Evolutionary conservation across 2,888 invertebrate species (phyloP), one percentile per base, ranked within the genome.

Genomic region (Epistrophe grossulariae): DNA sequence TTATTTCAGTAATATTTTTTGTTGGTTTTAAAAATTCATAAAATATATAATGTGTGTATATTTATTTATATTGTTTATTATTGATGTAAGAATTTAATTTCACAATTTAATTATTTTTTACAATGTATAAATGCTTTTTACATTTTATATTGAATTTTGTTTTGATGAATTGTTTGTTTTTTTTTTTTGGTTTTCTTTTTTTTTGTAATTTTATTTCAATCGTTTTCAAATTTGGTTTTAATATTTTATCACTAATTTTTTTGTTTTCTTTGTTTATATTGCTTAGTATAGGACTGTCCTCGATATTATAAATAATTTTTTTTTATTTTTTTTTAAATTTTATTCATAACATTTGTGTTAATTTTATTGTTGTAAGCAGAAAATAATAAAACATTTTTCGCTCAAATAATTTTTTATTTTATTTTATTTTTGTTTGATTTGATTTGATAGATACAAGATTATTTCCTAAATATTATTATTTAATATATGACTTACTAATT

Each of bases 41-140:
- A 85, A 85, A 81, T 85, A 85, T 79, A 71, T 74, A 50, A 68
- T 50, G 68, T 68, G 3, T 68, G 68, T 68, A 68, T 68, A 68
- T 66, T 40, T 28, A 45, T 66, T 45, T 50, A 52, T 52, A 17
- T 48, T 66, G 8, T 50, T 68, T 66, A 68, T 48, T 79, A 76
- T 80, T 76, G 84, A 79, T 79, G 74, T 79, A 48, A 59, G 57
- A 72, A 45, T 68, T 66, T 79, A 64, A 60, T 70, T 45, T 57
- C 55, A 50, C 68, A 68, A 28, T 40, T 79, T 79, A 73, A n/a
- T 70, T 64, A 73, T 84, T 72, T n/a, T 83, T 88, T 88, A 83
- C 79, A 84, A 83, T 79, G 72, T 83, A 83, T 83, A 84, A 79
- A 85, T 85, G 78, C 78, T 85, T 85, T 85, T 85, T 85, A 85